phyloP scores from a whole-genome alignment of 2,888 invertebrate species.

The Diadromus collaris region DNA sequence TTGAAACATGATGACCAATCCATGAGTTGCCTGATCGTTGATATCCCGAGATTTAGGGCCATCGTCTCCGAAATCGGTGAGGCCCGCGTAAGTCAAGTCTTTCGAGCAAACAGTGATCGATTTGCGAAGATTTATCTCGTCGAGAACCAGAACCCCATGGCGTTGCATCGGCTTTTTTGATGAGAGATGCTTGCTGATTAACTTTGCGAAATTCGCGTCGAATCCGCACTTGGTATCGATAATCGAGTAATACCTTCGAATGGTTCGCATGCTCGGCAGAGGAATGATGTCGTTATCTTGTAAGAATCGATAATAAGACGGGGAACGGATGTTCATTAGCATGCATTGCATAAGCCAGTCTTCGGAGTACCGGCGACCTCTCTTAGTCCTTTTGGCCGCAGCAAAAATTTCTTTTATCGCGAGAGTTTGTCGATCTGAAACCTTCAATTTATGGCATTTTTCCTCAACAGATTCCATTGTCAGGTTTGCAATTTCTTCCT shows the following conservation, averaged over 20 bases:
- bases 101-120: neutral
- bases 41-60: neutral
- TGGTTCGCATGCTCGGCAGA: conserved; percentile 10
- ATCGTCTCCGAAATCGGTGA: conserved; percentile 29
- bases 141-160: conserved; percentile 13
- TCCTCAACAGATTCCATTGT: no score
- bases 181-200: neutral
- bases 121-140: conserved; percentile 25
- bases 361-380: conserved; percentile 14
- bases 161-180: conserved; percentile 28
- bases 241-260: conserved; percentile 27
- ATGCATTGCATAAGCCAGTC: conserved; percentile 4
- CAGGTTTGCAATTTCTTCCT: no score
- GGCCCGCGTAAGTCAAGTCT: conserved; percentile 15
- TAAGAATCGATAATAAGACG: neutral
- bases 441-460: neutral
- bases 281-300: conserved; percentile 16
- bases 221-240: conserved; percentile 33
- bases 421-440: neutral
- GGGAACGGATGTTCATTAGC: conserved; percentile 17
- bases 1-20: neutral
- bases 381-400: neutral
- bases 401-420: conserved; percentile 8
- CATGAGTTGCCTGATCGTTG: conserved; percentile 9
- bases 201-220: conserved; percentile 2